These are phyloP conservation scores for Siphamia tubifer DNA, from an alignment of 2,113 vertebrate species.

Conservation along the genomic window DNA sequence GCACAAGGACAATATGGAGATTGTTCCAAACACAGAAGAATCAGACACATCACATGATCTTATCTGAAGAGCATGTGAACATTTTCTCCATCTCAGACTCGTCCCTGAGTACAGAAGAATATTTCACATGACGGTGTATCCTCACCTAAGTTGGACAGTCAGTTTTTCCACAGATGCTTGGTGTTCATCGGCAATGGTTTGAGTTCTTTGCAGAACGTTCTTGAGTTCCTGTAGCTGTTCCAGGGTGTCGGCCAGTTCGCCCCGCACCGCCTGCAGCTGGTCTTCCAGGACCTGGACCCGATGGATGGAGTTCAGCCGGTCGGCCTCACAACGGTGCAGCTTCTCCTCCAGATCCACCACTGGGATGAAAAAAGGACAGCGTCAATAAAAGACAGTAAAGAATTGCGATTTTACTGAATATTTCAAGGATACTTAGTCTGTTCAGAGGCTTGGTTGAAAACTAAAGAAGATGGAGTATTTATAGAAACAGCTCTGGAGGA, in stretches of 20 bases:
- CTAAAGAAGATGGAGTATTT: too few relatives aligned
- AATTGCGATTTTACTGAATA: too few relatives aligned
- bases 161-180: conserved; percentile 80
- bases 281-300: conserved; percentile 77
- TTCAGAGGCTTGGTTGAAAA: too few relatives aligned
- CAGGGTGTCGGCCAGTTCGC: conserved; percentile 79
- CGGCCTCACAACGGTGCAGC: conserved; percentile 81
- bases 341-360: conserved; percentile 86
- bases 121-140: conserved; percentile 1
- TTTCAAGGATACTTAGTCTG: too few relatives aligned
- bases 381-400: background rate
- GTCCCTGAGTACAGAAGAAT: background rate
- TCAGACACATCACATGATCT: background rate
- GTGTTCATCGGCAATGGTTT: conserved; percentile 83
- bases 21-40: background rate
- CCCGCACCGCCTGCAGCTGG: conserved; percentile 78
- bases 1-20: background rate
- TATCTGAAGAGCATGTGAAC: background rate
- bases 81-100: background rate
- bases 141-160: conserved; percentile 86
- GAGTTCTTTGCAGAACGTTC: conserved; percentile 83
- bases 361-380: conserved; percentile 43
- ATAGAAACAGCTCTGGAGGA: too few relatives aligned
- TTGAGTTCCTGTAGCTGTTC: conserved; percentile 81
- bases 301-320: conserved; percentile 76